A percentile compares a stretch with the other conserved stretches of the same genome.
phyloP scores from a whole-genome alignment of 1,140 invertebrate genomes.

The Drosophila melanogaster region DNA sequence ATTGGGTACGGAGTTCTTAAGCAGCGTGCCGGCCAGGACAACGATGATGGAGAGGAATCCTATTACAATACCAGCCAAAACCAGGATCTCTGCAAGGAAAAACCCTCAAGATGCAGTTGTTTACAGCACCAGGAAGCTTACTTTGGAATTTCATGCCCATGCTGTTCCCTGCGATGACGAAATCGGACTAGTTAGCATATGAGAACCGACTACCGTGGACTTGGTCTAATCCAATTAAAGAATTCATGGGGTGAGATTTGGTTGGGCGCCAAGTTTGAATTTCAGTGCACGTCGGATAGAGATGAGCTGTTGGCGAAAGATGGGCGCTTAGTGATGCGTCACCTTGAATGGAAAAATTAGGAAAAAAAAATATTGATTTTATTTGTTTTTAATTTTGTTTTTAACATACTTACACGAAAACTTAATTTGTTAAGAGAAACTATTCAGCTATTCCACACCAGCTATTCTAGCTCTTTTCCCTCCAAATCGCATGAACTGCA shows the following conservation, averaged over 20 bases:
- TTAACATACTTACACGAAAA: too few species aligned
- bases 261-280: constrained; percentile 34
- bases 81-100: constrained; percentile 57
- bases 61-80: constrained; percentile 52
- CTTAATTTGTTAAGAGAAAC: too few species aligned
- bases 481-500: background rate
- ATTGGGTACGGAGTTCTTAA: constrained; percentile 64
- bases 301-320: constrained; percentile 1
- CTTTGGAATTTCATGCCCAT: constrained; percentile 66
- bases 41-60: constrained; percentile 53
- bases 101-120: background rate
- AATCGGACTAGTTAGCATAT: constrained; percentile 54
- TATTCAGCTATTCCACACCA: too few species aligned
- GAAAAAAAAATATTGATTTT: too few species aligned
- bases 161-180: constrained; percentile 37
- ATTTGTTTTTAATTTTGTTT: too few species aligned
- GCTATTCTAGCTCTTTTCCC: background rate
- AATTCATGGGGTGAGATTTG: constrained; percentile 7
- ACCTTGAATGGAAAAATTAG: background rate
- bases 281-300: background rate
- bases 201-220: constrained; percentile 15
- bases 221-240: constrained; percentile 65
- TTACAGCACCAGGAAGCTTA: constrained; percentile 7
- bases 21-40: constrained; percentile 50
- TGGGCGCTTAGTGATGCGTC: background rate